Base-by-base conservation (phyloP, 1,140 invertebrate genomes). In the Hyles vespertilio region DNA sequence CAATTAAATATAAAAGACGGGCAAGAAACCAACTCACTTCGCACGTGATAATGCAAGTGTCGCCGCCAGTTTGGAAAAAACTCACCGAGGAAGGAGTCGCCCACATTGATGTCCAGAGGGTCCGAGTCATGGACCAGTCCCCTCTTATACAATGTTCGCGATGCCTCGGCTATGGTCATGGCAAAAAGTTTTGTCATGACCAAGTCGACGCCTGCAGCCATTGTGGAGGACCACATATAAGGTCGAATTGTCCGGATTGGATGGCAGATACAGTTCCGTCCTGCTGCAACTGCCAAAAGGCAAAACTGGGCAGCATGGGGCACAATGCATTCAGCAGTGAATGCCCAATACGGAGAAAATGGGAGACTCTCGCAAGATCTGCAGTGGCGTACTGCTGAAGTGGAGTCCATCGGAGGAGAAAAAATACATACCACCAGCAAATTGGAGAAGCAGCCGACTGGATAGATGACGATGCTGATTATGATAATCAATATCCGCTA, bases 301-400 rank as follows among this genome's bases (percentile, higher is more conserved):
- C 45, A 10, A 54, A 55, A 32, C 6, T 22, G 3, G 32, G 50
- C 6, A 32, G 9, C 1, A 8, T 6, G 3, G 22, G 40, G 2
- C 61, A 63, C 11, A 59, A 56, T 11, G 57, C 53, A 43, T 63
- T 59, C 53, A 44, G 47, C 44, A 8, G 4, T 3, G 56, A 44
- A 43, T 63, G 56, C 43, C 61, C 61, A 2, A 5, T 56, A 2
- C 40, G 52, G 4, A 22, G 7, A 1, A 50, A 32, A 9, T 55
- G 51, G 52, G 61, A 63, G 3, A 32, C 34, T 34, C 11, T 63
- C 3, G 56, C 61, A 1, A 11, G 61, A 10, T 8, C 49, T 1
- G 11, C 32, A 10, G 54, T 62, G 0, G 55, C 49, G 2, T 62
- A 62, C 11, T 22, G 22, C 22, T 22, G 22, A 22, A 22, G 22